Evolutionary conservation across 2,113 vertebrate species (phyloP).

Genomic region (Carlito syrichta): DNA sequence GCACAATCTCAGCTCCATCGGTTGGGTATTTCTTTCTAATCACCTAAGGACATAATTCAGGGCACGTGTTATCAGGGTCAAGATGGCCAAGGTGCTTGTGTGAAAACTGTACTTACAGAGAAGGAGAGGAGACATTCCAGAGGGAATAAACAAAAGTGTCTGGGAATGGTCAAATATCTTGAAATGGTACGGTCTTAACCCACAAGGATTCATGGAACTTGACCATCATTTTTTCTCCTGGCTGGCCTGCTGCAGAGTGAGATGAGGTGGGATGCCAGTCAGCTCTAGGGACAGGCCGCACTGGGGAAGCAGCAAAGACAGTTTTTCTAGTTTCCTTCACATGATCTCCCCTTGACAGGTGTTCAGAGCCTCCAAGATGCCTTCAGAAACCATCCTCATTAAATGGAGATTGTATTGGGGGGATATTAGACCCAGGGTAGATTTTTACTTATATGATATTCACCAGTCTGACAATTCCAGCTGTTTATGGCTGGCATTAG

Average conservation of each 20-base stretch:
- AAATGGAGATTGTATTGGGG: neutral
- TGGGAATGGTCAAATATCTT: neutral
- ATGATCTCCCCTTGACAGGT: neutral
- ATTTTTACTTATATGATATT: neutral
- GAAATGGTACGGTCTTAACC: neutral
- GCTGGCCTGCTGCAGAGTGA: neutral
- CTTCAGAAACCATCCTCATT: neutral
- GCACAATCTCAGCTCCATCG: conserved; percentile 79
- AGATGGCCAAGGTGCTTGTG: neutral
- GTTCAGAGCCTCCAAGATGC: neutral
- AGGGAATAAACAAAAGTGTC: neutral
- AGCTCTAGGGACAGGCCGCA: neutral
- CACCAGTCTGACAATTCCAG: neutral
- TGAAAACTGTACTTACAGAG: neutral
- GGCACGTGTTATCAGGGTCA: neutral
- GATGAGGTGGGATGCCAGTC: neutral
- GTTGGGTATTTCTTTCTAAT: conserved; percentile 68
- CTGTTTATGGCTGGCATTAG: neutral
- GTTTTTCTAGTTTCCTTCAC: neutral
- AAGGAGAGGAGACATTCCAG: neutral
- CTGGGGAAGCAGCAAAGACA: neutral
- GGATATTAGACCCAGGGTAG: neutral
- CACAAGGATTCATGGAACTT: neutral
- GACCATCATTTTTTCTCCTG: neutral
- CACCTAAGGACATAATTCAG: conserved; percentile 65